Evolutionary conservation across 2,113 vertebrate species (phyloP).

Genomic region (Hippocampus mohnikei): DNA sequence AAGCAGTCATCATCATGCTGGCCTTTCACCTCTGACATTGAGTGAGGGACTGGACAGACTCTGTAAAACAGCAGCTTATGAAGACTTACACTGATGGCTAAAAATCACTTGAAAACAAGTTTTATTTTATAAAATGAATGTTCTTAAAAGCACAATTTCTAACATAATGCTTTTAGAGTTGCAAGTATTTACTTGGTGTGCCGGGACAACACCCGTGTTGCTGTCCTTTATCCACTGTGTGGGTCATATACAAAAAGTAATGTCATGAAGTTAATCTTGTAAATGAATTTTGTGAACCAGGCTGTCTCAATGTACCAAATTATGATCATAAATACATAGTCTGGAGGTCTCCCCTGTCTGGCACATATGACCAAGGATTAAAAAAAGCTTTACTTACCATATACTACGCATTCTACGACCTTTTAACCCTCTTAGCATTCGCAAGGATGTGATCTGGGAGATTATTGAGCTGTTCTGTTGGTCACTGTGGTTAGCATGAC

Average conservation of each 20-base stretch:
- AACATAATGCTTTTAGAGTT: neutral
- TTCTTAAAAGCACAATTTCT: neutral
- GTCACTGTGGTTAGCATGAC: constrained; percentile 7
- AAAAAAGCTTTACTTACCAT: constrained; percentile 5
- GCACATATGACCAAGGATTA: neutral
- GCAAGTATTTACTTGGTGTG: neutral
- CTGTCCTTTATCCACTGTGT: neutral
- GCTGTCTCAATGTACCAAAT: neutral
- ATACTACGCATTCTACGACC: constrained; percentile 8
- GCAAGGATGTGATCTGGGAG: constrained; percentile 16
- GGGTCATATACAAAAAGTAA: neutral
- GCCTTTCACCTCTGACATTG: constrained; percentile 4
- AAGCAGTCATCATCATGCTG: constrained; percentile 12
- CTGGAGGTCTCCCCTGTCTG: neutral
- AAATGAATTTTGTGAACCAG: no score
- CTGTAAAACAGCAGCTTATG: neutral
- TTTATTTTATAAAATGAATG: neutral
- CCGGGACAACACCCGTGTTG: neutral
- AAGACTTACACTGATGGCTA: neutral
- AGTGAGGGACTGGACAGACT: constrained; percentile 7
- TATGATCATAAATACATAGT: constrained; percentile 3
- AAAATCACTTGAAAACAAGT: neutral
- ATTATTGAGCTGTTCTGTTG: constrained; percentile 19
- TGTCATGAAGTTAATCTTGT: neutral
- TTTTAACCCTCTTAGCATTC: constrained; percentile 29